These are phyloP conservation scores for Prionace glauca DNA, from an alignment of 2,797 vertebrate genomes.

Conservation along the genomic window DNA sequence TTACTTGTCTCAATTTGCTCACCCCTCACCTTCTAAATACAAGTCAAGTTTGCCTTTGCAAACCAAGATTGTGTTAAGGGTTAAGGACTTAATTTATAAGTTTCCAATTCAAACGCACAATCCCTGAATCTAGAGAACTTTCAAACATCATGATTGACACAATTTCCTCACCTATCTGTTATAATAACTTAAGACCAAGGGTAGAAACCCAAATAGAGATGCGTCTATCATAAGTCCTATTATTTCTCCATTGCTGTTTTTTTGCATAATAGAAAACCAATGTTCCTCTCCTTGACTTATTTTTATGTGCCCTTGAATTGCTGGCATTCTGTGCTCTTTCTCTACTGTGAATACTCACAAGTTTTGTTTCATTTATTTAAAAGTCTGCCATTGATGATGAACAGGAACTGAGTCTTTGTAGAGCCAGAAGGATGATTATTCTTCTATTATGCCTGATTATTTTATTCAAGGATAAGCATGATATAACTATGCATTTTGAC, in stretches of 20 bases:
- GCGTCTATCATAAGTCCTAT: not conserved
- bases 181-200: not conserved
- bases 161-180: not conserved
- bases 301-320: not conserved
- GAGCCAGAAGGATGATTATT: too few species aligned
- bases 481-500: not conserved
- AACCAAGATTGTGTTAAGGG: too few species aligned
- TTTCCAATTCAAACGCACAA: not conserved
- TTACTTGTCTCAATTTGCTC: not conserved
- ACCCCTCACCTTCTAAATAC: not conserved
- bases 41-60: too few species aligned
- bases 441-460: not conserved
- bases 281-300: not conserved
- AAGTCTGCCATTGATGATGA: not conserved
- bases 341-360: not conserved
- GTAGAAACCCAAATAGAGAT: not conserved
- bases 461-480: not conserved
- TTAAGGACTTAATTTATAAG: not conserved
- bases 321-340: not conserved
- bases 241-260: not conserved
- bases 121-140: not conserved
- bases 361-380: not conserved
- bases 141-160: not conserved
- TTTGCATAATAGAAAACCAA: not conserved
- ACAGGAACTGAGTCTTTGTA: not conserved